phyloP scores from a whole-genome alignment of 2,797 vertebrate species.

The Neomorphus geoffroyi region DNA sequence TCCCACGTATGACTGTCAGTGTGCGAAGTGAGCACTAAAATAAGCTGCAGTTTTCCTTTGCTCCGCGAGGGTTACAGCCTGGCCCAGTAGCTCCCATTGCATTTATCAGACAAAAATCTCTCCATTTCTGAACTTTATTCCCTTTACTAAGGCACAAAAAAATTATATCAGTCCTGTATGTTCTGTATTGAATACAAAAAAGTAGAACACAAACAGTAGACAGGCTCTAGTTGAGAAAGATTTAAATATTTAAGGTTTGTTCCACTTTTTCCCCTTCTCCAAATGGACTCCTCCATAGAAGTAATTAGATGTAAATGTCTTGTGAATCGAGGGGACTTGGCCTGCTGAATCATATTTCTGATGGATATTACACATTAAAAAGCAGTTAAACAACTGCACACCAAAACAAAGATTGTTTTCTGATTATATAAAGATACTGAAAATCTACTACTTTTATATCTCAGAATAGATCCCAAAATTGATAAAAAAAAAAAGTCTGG shows the following conservation, averaged over 20 bases:
- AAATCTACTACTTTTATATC: neutral
- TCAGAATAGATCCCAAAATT: neutral
- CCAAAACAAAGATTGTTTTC: neutral
- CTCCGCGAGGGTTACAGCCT: neutral
- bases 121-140: neutral
- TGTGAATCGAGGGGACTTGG: neutral
- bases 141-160: neutral
- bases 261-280: neutral
- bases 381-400: neutral
- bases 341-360: neutral
- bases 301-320: neutral
- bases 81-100: neutral
- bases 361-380: neutral
- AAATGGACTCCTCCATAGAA: neutral
- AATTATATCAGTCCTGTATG: neutral
- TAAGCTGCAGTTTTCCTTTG: neutral
- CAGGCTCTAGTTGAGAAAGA: neutral
- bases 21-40: neutral
- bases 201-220: neutral
- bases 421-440: neutral
- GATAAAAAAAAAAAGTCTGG: neutral
- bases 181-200: neutral
- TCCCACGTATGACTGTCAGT: neutral
- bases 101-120: neutral
- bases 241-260: neutral